Evolutionary conservation across 2,888 invertebrate genomes (phyloP).

Genomic region (Patella caerulea): DNA sequence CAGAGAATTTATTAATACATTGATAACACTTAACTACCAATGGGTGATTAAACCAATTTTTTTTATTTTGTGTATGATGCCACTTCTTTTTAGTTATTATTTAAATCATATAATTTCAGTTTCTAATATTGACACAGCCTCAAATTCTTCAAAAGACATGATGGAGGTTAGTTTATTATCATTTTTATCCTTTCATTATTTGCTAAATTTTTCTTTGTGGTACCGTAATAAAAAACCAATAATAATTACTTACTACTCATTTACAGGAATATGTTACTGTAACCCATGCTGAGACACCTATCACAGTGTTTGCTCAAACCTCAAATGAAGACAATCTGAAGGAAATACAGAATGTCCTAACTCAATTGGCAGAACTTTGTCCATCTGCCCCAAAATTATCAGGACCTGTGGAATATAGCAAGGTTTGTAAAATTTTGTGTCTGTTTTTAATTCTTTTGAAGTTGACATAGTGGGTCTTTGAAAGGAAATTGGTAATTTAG

Average conservation of each 20-base stretch:
- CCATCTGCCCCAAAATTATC: constrained; percentile 49
- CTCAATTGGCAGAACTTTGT: constrained; percentile 55
- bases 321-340: constrained; percentile 49
- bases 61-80: too few relatives aligned
- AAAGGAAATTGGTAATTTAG: too few relatives aligned
- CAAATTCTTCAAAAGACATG: background rate
- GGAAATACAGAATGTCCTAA: constrained; percentile 46
- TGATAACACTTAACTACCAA: too few relatives aligned
- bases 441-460: too few relatives aligned
- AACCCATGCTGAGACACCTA: constrained; percentile 57
- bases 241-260: background rate
- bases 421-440: constrained; percentile 42
- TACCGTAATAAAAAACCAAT: background rate
- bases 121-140: constrained; percentile 4
- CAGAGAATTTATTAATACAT: too few relatives aligned
- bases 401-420: constrained; percentile 48
- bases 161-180: background rate
- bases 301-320: constrained; percentile 58
- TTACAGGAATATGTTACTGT: constrained; percentile 49
- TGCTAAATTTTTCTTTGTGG: too few relatives aligned
- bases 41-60: too few relatives aligned
- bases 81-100: too few relatives aligned
- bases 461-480: too few relatives aligned
- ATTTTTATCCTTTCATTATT: background rate
- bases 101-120: background rate